Base-by-base conservation (phyloP, 1,140 invertebrate genomes). In the Cydia strobilella region DNA sequence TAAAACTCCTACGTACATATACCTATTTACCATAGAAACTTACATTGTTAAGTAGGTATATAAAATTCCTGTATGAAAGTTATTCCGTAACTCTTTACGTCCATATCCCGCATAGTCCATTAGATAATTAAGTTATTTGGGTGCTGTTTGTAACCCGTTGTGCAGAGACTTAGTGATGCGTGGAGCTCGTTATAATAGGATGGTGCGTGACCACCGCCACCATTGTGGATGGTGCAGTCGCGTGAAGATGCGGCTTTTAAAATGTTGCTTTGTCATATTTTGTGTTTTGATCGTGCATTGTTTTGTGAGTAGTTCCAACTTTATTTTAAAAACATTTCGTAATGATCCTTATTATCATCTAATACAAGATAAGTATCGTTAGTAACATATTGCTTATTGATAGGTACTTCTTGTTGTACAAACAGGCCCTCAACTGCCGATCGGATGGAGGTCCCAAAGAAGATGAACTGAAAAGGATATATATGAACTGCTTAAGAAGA, bases 361-460 rank as follows among this genome's bases (percentile, higher is more conserved):
- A 45, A 13, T 2, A 45, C 42, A 45, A 45, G 35, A 39, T 39
- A 45, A 45, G 3, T 45, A 15, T 45, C 1, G 42, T 3, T 13
- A 45, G 3, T 3, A 45, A 45, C 42, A 3, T 9, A 9, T 10
- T 39, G 7, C 35, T 39, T 39, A 31, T 2, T 10, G 7, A 45
- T 39, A 15, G 42, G 15, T 45, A 45, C 13, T 45, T 45, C 42
- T 45, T 45, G 12, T 45, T 63, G 18, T 39, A 59, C 6, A 54
- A 31, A 76, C 77, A 92, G 89, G 85, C 85, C 15, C 78, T 94
- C 3, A 93, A 88, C 59, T 94, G 94, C 76, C 87, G 88, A 15
- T 89, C 93, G 2, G 91, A 93, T 72, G 93, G 93, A n/a, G 90
- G 93, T 9, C 80, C 85, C 7, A 90, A 88, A 74, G 93, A 93